These are phyloP conservation scores for Lasius fuliginosus DNA, from an alignment of 2,888 invertebrate species.

Conservation along the genomic window DNA sequence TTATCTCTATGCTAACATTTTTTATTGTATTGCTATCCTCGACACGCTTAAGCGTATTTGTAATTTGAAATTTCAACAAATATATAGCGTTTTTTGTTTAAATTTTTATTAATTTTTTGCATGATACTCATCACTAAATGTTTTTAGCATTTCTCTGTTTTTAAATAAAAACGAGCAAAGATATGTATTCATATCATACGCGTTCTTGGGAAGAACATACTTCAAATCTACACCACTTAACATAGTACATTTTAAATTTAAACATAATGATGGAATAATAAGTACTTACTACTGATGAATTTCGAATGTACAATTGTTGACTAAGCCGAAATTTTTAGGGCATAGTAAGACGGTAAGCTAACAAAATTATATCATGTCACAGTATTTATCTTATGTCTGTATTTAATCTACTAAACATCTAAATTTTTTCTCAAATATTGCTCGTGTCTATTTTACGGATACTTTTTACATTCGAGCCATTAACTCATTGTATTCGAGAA, in stretches of 20 bases:
- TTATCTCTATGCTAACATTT: constrained; percentile 30
- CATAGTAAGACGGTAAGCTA: constrained; percentile 40
- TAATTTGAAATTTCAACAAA: constrained; percentile 55
- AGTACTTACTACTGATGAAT: constrained; percentile 72
- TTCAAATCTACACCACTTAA: constrained; percentile 52
- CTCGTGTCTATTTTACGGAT: not conserved
- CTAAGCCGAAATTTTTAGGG: constrained; percentile 61
- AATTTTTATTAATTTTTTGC: constrained; percentile 62
- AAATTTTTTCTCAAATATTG: constrained; percentile 7
- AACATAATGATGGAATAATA: constrained; percentile 73
- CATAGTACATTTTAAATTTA: constrained; percentile 48
- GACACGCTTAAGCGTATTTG: constrained; percentile 67
- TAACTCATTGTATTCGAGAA: not conserved
- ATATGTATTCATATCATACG: constrained; percentile 55
- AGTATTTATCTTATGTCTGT: not conserved
- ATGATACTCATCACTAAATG: constrained; percentile 58
- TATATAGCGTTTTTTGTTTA: constrained; percentile 53
- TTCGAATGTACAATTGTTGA: constrained; percentile 72
- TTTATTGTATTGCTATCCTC: constrained; percentile 50
- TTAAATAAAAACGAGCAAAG: constrained; percentile 67
- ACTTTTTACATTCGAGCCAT: constrained; percentile 26
- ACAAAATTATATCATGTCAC: constrained; percentile 7
- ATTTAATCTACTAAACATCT: constrained; percentile 11
- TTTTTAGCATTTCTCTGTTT: constrained; percentile 38
- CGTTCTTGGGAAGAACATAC: constrained; percentile 39